Base-by-base conservation (phyloP, 2,888 invertebrate genomes). In the Heterodera filipjevi region DNA sequence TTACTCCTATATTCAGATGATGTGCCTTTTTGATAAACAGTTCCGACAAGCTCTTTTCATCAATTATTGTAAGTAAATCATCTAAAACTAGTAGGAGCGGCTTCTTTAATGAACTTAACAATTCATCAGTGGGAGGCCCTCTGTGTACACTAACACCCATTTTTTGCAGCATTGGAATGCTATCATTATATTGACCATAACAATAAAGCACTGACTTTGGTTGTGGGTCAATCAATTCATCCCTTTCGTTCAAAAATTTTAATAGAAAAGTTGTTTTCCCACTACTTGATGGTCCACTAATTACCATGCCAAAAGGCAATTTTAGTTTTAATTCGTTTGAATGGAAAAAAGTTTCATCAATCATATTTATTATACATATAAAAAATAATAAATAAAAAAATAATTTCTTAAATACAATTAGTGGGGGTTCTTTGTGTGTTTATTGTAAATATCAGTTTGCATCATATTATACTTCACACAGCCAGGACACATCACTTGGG, bases 11-110 rank as follows among this genome's bases (percentile, higher is more conserved):
- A 27, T 66, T 66, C 76, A 19, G 27, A 30, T 78, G 66, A 77
- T 78, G 79, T n/a, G 79, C 33, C 53, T 49, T 49, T 70, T 78
- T 77, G 19, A 79, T 79, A n/a, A 78, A 79, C n/a, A 79, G 35
- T 33, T 70, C 59, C 22, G 80, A 39, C 2, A 79, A 49, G 71
- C 22, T 71, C n/a, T 35, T 27, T 14, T 75, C 75, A 35, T 59
- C 53, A 19, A 59, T 53, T 49, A 49, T 39, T n/a, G 44, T 22
- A 66, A 79, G 68, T 3, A 79, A 72, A 39, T 79, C 79, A 32
- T 79, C 79, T 8, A 78, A 22, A 8, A 78, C 27, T 22, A 78
- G 33, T 10, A 78, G 35, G n/a, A 77, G 33, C 16, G 44, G 76
- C n/a, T 39, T 64, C 2, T 75, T 35, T 8, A 33, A 16, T 19